Evolutionary conservation across 2,113 vertebrate species (phyloP), one percentile per base, ranked within the genome.

Genomic region (Gnathochromis pfefferi): DNA sequence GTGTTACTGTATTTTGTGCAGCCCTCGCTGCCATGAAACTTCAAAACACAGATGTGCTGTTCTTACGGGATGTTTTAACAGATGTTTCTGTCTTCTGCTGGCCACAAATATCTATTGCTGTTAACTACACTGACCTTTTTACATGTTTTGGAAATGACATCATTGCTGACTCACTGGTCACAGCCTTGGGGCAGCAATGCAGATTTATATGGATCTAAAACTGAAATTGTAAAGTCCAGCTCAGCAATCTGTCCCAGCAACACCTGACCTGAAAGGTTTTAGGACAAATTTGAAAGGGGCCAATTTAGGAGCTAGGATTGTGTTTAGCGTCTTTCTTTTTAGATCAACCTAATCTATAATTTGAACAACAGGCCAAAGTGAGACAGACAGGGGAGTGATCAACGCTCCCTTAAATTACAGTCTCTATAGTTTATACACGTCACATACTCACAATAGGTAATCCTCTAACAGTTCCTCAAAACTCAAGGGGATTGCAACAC

Each of bases 71-170:
- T 86, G 83, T 81, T 91, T 80, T 38, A 73, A 73, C 82, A 84
- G 42, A 65, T 82, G 68, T 55, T 86, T 81, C 87, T 58, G 38
- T 81, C 51, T 75, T 10, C 6, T 38, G 33, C 79, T 90, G 83
- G 31, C 85, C 63, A 4, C 38, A 31, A 60, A 85, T 47, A 85
- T 57, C n/a, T 80, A 86, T 28, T 84, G 11, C 82, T 85, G 23
- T 86, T 86, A 89, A 65, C 17, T 63, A 45, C 45, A 84, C 92
- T 17, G 92, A 28, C 85, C 51, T 78, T 89, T 85, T 85, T 83
- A 84, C 93, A 93, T 93, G 68, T 63, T 87, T 88, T 55, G 55
- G 40, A 63, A 51, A 55, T 9, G 6, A 28, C 31, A 19, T 91
- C 85, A 89, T 7, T 65, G 81, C 53, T 89, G 81, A 38, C 45